Base-by-base conservation (phyloP, 1,140 invertebrate genomes). In the Heliconius nattereri region DNA sequence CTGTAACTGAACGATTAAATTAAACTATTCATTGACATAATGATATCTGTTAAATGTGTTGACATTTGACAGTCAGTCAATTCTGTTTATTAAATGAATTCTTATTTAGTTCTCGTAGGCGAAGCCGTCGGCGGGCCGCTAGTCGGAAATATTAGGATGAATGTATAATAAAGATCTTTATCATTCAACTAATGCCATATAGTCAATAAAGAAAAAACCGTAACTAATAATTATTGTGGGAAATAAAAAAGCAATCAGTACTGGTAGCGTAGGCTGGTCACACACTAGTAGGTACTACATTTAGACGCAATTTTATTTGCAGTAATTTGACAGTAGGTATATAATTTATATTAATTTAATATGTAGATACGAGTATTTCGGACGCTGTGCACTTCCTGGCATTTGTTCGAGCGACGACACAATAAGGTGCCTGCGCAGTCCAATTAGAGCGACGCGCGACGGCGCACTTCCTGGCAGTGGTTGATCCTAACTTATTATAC, bases 381-480 rank as follows among this genome's bases (percentile, higher is more conserved):
- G 40, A 13, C 40, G 40, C 40, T 2, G 40, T 45, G 40, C 40
- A 45, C 40, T 45, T 45, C 11, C 40, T 45, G 11, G 40, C 40
- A n/a, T 9, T 57, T 23, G n/a, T 7, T 1, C 8, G 11, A 26
- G 57, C 23, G 57, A 66, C 57, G 23, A 26, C 57, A 66, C 57
- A 66, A 66, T 66, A 3, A 11, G 9, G 23, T 16, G 23, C 16
- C 57, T 66, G 20, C 7, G 23, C 23, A 13, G 11, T 66, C 23
- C 26, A 66, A 66, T 66, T 66, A 66, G 57, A 66, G 57, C 57
- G 57, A 9, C 54, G 40, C 40, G 57, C 57, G 57, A 57, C 54
- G 54, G 9, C 8, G 6, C 6, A 52, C 49, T 57, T n/a, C 26
- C 57, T 23, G 57, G 3, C 57, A 23, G 57, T 66, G 57, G 26